Base-by-base conservation (phyloP, 23 tunicate species). In the Diplosoma virens region DNA sequence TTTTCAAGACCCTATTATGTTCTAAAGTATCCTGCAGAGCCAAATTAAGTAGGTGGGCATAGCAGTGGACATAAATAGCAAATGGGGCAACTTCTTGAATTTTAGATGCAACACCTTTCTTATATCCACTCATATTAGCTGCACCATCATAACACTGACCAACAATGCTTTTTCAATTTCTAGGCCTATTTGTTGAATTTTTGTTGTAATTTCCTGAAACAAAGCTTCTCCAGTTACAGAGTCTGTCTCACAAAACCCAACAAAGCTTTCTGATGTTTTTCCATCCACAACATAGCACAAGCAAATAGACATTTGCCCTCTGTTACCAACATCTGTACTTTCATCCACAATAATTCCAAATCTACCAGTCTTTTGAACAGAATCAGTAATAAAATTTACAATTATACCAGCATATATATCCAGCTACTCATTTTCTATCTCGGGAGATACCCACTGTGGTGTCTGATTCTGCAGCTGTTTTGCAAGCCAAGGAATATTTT, bases 21-120 rank as follows among this genome's bases (percentile, higher is more conserved):
- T 67, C 52, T 26, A 67, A 37, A 34, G 74, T 34, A 23, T 67
- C 74, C 24, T 27, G 34, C 1, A 82, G 46, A 47, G 60, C 87
- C 32, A 82, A 33, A 31, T 82, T 82, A 1, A 82, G 87, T 14
- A 33, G 46, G n/a, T 82, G 87, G 32, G 81, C 79, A 33, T 47
- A 59, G 34, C 80, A 73, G 36, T 82, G 87, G n/a, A 68, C 59
- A 55, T 82, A 82, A 0, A 67, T 25, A 4, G 74, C 74, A 34
- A 34, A 24, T 35, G 74, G 52, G 21, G 7, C 52, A 6, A 67
- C 50, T 67, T 67, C 74, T 36, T 67, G 50, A 67, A 67, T 26
- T 35, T 29, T 67, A 4, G 74, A 50, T 2, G 74, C 74, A 2
- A 67, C 74, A 34, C 74, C 74, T 67, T 67, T 67, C 25, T 34